phyloP scores from a whole-genome alignment of 2,888 invertebrate genomes.

The Aphelenchoides bicaudatus region DNA sequence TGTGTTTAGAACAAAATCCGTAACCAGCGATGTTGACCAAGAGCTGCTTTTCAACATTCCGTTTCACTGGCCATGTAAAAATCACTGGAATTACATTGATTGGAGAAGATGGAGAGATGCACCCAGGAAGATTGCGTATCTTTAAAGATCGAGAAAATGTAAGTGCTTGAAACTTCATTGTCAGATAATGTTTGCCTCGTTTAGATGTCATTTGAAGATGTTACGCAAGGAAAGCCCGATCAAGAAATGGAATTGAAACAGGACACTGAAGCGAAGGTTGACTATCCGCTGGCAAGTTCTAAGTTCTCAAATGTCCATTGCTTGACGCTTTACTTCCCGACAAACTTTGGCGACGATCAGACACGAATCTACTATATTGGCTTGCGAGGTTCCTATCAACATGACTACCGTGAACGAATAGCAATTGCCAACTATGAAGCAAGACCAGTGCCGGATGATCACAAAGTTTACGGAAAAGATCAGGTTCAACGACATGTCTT shows the following conservation, averaged over 20 bases:
- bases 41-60: slow-evolving; percentile 94
- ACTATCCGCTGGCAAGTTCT: slow-evolving; percentile 69
- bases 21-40: slow-evolving; percentile 91
- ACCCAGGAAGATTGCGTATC: slow-evolving; percentile 82
- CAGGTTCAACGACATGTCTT: slow-evolving; percentile 36
- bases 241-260: slow-evolving; percentile 55
- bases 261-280: slow-evolving; percentile 45
- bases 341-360: slow-evolving; percentile 79
- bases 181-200: background rate
- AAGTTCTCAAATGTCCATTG: slow-evolving; percentile 85
- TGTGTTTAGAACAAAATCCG: slow-evolving; percentile 62
- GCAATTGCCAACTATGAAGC: slow-evolving; percentile 59
- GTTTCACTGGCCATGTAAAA: slow-evolving; percentile 85
- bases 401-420: slow-evolving; percentile 36
- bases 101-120: slow-evolving; percentile 80
- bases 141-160: slow-evolving; percentile 63
- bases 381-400: slow-evolving; percentile 80
- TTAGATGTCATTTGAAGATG: slow-evolving; percentile 73
- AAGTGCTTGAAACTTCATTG: slow-evolving; percentile 5
- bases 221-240: slow-evolving; percentile 63
- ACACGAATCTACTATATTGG: slow-evolving; percentile 82
- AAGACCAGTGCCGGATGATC: slow-evolving; percentile 53
- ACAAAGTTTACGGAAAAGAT: slow-evolving; percentile 55
- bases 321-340: slow-evolving; percentile 82
- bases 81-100: slow-evolving; percentile 85